Percentiles rank a stretch among this genome's conserved stretches.
phyloP scores from a whole-genome alignment of 2,797 vertebrate genomes.

The Artibeus jamaicensis region DNA sequence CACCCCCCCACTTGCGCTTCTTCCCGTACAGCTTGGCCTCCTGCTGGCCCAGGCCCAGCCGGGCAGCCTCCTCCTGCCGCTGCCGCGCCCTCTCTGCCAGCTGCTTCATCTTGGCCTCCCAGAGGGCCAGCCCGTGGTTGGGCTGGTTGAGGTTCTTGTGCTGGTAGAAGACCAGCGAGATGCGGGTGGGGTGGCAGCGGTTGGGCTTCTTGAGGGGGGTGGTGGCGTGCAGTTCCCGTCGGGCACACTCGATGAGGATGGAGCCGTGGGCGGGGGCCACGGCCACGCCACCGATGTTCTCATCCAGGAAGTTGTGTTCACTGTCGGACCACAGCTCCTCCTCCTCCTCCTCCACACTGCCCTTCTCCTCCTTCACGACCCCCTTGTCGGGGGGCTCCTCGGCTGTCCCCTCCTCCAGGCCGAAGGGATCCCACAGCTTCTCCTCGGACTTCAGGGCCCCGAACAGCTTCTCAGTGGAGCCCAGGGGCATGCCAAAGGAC shows the following conservation, averaged over 20 bases:
- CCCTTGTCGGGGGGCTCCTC: conserved; percentile 72
- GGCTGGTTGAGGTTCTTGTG: conserved; percentile 99
- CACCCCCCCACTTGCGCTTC: conserved; percentile 95
- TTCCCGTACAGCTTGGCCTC: conserved; percentile 94
- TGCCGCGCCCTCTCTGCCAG: conserved; percentile 92
- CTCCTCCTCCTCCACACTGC: conserved; percentile 81
- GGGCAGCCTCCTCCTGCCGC: conserved; percentile 93
- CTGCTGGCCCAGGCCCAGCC: conserved; percentile 91
- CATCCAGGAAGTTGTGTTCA: conserved; percentile 98
- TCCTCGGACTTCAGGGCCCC: conserved; percentile 85
- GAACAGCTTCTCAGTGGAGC: conserved; percentile 86
- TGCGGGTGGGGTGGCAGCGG: conserved; percentile 96
- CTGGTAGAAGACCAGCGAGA: conserved; percentile 99
- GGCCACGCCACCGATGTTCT: conserved; percentile 95
- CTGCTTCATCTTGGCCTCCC: conserved; percentile 99
- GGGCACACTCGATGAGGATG: conserved; percentile 96
- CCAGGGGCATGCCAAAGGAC: conserved; percentile 86
- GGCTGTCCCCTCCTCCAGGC: conserved; percentile 80
- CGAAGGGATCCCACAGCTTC: conserved; percentile 88
- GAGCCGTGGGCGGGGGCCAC: conserved; percentile 96
- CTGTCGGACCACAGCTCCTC: conserved; percentile 97
- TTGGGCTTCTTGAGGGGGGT: conserved; percentile 96
- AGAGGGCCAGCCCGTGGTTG: conserved; percentile 94
- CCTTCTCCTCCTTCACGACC: conserved; percentile 75
- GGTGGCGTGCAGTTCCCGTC: conserved; percentile 96